phyloP scores from a whole-genome alignment of 2,113 vertebrate species.

The Hippoglossus stenolepis region DNA sequence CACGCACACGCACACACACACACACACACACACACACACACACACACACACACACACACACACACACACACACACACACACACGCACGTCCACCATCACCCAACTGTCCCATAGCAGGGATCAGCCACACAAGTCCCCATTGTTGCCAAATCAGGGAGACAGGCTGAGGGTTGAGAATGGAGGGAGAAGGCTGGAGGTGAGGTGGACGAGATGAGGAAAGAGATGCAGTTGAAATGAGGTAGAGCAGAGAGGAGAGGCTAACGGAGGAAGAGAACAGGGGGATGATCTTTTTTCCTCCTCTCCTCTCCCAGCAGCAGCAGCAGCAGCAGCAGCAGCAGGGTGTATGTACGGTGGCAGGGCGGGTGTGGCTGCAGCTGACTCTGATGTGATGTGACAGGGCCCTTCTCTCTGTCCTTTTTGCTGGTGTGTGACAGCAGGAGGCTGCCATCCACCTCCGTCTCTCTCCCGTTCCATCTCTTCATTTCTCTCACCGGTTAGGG shows the following conservation, averaged over 20 bases:
- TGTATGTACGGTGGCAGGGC: slow-evolving; percentile 26
- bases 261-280: slow-evolving; percentile 31
- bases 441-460: slow-evolving; percentile 42
- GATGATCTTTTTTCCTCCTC: slow-evolving; percentile 28
- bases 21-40: not conserved
- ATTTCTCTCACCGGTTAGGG: slow-evolving; percentile 11
- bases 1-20: slow-evolving; percentile 18
- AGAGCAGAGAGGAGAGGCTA: slow-evolving; percentile 4
- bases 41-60: slow-evolving; percentile 8
- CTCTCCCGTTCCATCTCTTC: slow-evolving; percentile 35
- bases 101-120: slow-evolving; percentile 26
- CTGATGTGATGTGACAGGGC: slow-evolving; percentile 73
- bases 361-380: slow-evolving; percentile 67
- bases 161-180: slow-evolving; percentile 20
- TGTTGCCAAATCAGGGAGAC: slow-evolving; percentile 34
- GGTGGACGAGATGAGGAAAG: not conserved
- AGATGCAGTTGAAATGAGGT: not conserved
- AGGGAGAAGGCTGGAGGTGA: not conserved
- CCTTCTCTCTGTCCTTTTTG: slow-evolving; percentile 69
- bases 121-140: slow-evolving; percentile 25
- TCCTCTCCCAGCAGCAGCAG: slow-evolving; percentile 17
- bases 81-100: not conserved
- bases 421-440: slow-evolving; percentile 67
- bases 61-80: not conserved
- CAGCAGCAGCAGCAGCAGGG: slow-evolving; percentile 28